Base-by-base conservation (phyloP, 2,113 vertebrate species). In the Rousettus leschenaultii region DNA sequence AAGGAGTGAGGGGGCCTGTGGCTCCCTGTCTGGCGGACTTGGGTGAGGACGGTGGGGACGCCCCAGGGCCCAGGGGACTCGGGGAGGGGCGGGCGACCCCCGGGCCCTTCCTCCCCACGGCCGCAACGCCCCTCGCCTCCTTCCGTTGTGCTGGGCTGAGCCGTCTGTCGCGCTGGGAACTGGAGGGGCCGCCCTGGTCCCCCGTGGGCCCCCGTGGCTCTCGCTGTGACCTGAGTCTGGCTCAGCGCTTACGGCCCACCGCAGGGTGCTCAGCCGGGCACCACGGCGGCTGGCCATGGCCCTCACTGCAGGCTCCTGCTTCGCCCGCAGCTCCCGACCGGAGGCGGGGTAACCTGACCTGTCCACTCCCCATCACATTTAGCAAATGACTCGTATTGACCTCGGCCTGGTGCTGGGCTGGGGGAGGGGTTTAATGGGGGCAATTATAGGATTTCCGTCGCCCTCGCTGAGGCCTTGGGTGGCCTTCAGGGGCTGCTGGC, bases 401-500 rank as follows among this genome's bases (percentile, higher is more conserved):
- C 97, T 95, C 96, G 73, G 92, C 89, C 94, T 79, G 96, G 66
- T 3, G 91, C 95, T 95, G 35, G 89, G 97, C 53, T 82, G 35
- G 71, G 94, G 95, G 96, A 96, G 97, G 94, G 93, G 92, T 96
- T 97, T 98, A 97, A 98, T 98, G 97, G 98, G 95, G 96, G 96
- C 95, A 97, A 96, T 97, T 95, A 97, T 66, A 70, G 97, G 97
- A 96, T 98, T 97, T 98, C 96, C 96, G 94, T 95, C 95, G 92
- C 96, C 96, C 97, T 97, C 89, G 79, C 84, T 66, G 97, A 97
- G 57, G 57, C 28, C 24, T 18, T 7, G 35, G 48, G 45, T 73
- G 59, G 28, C 0, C 3, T 26, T 14, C 1, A 4, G 38, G 2
- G 18, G 2, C 38, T 28, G 24, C 51, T 13, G 24, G 15, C 7